These are phyloP conservation scores for Drosophila mayaguana DNA, from an alignment of 2,888 invertebrate genomes.

Conservation along the genomic window DNA sequence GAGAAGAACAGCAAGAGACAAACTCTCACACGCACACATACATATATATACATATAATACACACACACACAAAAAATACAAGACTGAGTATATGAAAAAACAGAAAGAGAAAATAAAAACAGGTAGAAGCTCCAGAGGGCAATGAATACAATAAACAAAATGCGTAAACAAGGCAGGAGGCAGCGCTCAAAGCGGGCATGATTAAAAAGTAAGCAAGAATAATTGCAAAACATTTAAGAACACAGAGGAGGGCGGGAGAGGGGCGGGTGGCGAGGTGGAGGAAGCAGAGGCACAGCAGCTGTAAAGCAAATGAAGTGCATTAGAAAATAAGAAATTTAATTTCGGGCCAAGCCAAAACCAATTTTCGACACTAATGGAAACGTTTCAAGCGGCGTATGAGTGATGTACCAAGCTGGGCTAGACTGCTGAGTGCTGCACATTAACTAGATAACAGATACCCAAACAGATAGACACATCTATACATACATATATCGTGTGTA, in stretches of 20 bases:
- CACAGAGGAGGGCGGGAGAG: not conserved
- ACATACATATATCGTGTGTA: not conserved
- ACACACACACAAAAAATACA: not conserved
- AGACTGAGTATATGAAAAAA: conserved; percentile 18
- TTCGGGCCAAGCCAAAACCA: conserved; percentile 31
- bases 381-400: conserved; percentile 20
- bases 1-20: not conserved
- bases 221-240: conserved; percentile 60
- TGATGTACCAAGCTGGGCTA: conserved; percentile 1
- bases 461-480: conserved; percentile 3
- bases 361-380: conserved; percentile 53
- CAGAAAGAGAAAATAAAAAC: conserved; percentile 2
- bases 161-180: conserved; percentile 49
- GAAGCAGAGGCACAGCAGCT: not conserved
- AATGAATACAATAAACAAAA: conserved; percentile 69
- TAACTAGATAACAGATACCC: conserved; percentile 61
- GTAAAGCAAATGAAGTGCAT: conserved; percentile 44
- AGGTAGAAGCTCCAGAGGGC: conserved; percentile 61
- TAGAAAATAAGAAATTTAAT: conserved; percentile 48
- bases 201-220: conserved; percentile 48
- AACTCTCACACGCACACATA: not conserved
- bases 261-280: too few species aligned
- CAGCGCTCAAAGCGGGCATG: conserved; percentile 28
- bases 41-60: not conserved
- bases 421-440: conserved; percentile 66